Evolutionary conservation across 2,797 vertebrate genomes (phyloP).

Genomic region (Rhabdophis nuchalis): DNA sequence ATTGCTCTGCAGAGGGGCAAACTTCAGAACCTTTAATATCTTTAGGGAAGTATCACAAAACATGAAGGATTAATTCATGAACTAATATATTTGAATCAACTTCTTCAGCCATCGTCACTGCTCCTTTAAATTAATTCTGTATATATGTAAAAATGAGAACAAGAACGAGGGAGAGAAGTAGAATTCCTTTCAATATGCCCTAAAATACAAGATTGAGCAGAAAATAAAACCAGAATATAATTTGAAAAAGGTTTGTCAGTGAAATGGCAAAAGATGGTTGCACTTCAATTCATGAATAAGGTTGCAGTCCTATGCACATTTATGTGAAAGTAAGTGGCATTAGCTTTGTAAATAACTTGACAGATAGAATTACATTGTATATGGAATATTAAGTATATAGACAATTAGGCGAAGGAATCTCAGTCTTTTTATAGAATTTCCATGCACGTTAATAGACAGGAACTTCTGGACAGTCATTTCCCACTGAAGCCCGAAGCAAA

Average conservation of each 20-base stretch:
- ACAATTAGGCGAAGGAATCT: background rate
- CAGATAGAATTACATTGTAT: background rate
- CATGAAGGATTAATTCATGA: background rate
- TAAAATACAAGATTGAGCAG: background rate
- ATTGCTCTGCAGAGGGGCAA: background rate
- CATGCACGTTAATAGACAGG: background rate
- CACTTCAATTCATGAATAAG: background rate
- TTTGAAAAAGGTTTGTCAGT: background rate
- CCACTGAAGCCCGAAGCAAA: background rate
- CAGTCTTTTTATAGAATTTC: background rate
- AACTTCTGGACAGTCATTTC: background rate
- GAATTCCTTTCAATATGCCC: background rate
- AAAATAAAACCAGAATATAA: background rate
- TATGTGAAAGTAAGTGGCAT: background rate
- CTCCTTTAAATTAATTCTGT: background rate
- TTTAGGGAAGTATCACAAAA: background rate
- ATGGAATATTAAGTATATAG: background rate
- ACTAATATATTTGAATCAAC: background rate
- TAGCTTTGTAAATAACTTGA: background rate
- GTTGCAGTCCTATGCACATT: background rate
- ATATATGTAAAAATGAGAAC: background rate
- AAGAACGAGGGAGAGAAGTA: background rate
- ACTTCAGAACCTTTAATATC: background rate
- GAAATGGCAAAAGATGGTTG: background rate
- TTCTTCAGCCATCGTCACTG: background rate